These are phyloP conservation scores for Megamerina dolium DNA, from an alignment of 2,888 invertebrate genomes.

Conservation along the genomic window DNA sequence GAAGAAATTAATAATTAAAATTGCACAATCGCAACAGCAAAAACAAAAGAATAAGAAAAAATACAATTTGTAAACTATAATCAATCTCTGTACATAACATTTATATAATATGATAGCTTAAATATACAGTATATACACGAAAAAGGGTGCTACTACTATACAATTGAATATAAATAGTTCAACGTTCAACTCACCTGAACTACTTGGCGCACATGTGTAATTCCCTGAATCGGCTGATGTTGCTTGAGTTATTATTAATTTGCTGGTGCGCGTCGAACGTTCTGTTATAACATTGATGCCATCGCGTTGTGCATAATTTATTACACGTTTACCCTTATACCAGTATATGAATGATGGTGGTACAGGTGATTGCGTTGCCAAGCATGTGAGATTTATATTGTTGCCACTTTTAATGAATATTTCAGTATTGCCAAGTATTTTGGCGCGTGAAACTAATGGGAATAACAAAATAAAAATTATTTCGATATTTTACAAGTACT, in stretches of 20 bases:
- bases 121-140: too few relatives aligned
- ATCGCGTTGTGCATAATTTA: conserved; percentile 81
- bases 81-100: too few relatives aligned
- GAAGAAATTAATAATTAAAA: too few relatives aligned
- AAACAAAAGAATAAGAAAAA: too few relatives aligned
- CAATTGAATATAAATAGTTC: too few relatives aligned
- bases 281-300: conserved; percentile 87
- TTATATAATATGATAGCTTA: too few relatives aligned
- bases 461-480: conserved; percentile 13
- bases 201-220: conserved; percentile 81
- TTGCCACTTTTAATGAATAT: conserved; percentile 86
- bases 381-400: conserved; percentile 88
- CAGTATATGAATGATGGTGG: conserved; percentile 73
- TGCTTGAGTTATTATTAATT: conserved; percentile 80
- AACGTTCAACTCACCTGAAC: conserved; percentile 60
- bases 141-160: too few relatives aligned
- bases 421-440: conserved; percentile 81
- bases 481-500: too few relatives aligned
- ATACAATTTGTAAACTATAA: too few relatives aligned
- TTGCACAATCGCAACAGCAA: too few relatives aligned
- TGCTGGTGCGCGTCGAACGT: conserved; percentile 78
- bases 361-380: conserved; percentile 68
- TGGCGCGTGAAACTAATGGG: conserved; percentile 76
- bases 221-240: conserved; percentile 79
- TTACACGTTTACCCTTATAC: conserved; percentile 78